Conservation (phyloP, 2,113 vertebrate genomes). For the Ibidorhyncha struthersii region DNA sequence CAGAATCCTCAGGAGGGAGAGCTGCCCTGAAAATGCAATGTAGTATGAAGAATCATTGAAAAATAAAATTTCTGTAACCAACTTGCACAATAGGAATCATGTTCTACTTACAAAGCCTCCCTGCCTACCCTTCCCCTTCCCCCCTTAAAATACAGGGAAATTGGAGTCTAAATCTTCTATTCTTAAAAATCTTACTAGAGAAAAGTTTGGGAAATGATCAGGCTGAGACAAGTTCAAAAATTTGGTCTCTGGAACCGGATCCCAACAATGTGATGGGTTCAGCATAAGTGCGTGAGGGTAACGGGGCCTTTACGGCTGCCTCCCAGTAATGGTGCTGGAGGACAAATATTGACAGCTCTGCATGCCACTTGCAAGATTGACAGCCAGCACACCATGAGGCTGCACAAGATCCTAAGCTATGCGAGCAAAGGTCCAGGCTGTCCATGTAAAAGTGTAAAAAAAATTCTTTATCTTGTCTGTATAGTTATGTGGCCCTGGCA, state of each 20-base stretch:
- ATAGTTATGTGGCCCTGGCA: background rate
- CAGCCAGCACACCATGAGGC: background rate
- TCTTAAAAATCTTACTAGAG: background rate
- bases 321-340: background rate
- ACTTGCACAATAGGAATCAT: background rate
- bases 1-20: background rate
- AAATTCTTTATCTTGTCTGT: background rate
- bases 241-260: background rate
- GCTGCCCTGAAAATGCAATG: background rate
- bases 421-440: background rate
- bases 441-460: fast-evolving
- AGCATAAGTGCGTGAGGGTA: fast-evolving
- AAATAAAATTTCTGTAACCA: background rate
- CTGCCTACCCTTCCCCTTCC: background rate
- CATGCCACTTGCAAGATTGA: background rate
- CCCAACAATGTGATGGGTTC: background rate
- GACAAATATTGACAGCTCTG: background rate
- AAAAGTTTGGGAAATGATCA: background rate
- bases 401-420: background rate
- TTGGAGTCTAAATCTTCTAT: background rate
- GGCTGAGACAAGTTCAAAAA: background rate
- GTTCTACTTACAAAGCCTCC: background rate
- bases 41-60: background rate
- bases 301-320: background rate
- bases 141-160: fast-evolving